phyloP scores from a whole-genome alignment of 2,113 vertebrate species.

The Oncorhynchus tshawytscha region DNA sequence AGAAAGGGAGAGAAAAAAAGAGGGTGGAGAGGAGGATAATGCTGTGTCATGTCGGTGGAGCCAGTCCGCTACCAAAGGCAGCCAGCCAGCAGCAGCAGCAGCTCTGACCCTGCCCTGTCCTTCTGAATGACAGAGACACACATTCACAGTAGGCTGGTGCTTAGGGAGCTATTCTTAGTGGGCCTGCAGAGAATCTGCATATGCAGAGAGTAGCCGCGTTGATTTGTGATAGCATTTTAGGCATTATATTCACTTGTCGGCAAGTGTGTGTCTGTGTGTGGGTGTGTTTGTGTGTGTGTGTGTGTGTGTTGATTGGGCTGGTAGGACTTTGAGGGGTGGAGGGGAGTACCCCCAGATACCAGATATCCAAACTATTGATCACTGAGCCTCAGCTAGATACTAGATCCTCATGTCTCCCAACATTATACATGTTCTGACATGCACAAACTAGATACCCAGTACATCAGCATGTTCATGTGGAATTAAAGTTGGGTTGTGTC shows the following conservation, averaged over 20 bases:
- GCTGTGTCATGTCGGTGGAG: slow-evolving; percentile 35
- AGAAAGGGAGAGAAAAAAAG: background rate
- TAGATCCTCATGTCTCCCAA: too few relatives aligned
- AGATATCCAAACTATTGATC: background rate
- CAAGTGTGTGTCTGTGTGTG: background rate
- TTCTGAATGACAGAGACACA: slow-evolving; percentile 22
- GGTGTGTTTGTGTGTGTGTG: background rate
- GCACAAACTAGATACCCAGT: too few relatives aligned
- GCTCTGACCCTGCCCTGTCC: slow-evolving; percentile 9
- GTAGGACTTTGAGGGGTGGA: too few relatives aligned
- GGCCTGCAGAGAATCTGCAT: background rate
- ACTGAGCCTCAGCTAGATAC: too few relatives aligned
- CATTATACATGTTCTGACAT: too few relatives aligned
- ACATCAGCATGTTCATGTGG: too few relatives aligned
- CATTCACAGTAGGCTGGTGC: background rate
- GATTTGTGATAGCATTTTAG: too few relatives aligned
- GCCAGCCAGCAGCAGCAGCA: background rate
- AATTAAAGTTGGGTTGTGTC: too few relatives aligned
- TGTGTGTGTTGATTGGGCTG: too few relatives aligned
- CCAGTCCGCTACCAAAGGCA: slow-evolving; percentile 24
- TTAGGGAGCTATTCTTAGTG: background rate
- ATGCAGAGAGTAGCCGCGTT: background rate
- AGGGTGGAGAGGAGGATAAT: background rate
- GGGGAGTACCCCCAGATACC: too few relatives aligned
- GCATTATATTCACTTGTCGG: too few relatives aligned